phyloP scores from a whole-genome alignment of 2,888 invertebrate genomes.

The Petrolisthes cinctipes region DNA sequence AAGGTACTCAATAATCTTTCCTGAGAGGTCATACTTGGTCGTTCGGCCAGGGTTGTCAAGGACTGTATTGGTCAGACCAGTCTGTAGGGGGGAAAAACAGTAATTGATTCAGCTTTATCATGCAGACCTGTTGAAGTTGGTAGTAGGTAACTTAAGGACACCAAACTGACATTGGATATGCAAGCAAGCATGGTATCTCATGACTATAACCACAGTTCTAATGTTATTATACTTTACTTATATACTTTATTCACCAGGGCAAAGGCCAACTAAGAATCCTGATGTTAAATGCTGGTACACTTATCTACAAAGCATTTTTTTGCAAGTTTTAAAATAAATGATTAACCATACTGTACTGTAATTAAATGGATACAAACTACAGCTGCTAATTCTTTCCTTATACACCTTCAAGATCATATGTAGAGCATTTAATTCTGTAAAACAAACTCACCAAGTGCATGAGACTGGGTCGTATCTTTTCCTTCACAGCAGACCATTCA shows the following conservation, averaged over 20 bases:
- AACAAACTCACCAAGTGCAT: slow-evolving; percentile 84
- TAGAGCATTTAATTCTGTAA: too few species aligned
- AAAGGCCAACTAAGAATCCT: too few species aligned
- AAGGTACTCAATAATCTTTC: slow-evolving; percentile 83
- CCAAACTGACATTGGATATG: background rate
- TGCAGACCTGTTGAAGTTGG: background rate
- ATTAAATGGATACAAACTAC: background rate
- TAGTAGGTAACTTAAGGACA: background rate
- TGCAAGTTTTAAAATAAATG: too few species aligned
- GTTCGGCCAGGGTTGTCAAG: slow-evolving; percentile 92
- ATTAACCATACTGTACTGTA: background rate
- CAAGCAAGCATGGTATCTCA: background rate
- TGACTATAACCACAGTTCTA: background rate
- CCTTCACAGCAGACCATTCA: slow-evolving; percentile 92
- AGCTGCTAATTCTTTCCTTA: too few species aligned
- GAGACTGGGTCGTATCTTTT: slow-evolving; percentile 79
- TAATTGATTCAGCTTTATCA: background rate
- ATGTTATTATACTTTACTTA: too few species aligned
- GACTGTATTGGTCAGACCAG: slow-evolving; percentile 88
- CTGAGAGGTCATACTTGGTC: slow-evolving; percentile 81
- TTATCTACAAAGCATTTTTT: too few species aligned
- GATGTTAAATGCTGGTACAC: too few species aligned
- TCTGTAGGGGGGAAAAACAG: slow-evolving; percentile 72
- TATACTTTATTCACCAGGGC: too few species aligned
- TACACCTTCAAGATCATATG: too few species aligned